Percentiles rank a stretch among this genome's conserved stretches.
These are phyloP conservation scores for Sceliomorpha sp. DNA, from an alignment of 2,888 invertebrate genomes.

Conservation along the genomic window DNA sequence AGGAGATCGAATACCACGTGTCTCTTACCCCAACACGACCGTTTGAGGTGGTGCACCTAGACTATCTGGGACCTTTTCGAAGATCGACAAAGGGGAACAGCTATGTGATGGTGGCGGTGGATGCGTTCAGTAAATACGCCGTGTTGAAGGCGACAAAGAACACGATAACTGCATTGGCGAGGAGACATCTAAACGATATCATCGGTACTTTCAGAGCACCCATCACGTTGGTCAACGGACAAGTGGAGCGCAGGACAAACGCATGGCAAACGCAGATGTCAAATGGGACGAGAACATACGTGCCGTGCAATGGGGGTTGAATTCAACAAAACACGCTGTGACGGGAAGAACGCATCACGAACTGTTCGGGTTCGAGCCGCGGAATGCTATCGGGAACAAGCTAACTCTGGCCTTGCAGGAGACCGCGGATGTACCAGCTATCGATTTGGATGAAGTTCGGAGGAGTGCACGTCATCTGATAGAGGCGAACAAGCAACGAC, in stretches of 20 bases:
- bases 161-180: background rate
- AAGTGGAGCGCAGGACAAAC: conserved; percentile 10
- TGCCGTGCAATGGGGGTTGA: conserved; percentile 15
- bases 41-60: conserved; percentile 11
- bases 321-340: background rate
- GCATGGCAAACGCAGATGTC: conserved; percentile 3
- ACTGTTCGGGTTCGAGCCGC: conserved; percentile 8
- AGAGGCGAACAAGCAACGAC: background rate
- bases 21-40: conserved; percentile 2
- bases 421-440: background rate
- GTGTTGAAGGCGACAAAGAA: conserved; percentile 1
- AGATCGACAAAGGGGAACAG: background rate
- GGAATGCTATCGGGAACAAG: conserved; percentile 10
- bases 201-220: background rate
- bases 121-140: conserved; percentile 18
- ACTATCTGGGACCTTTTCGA: conserved; percentile 6
- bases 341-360: conserved; percentile 12
- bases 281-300: conserved; percentile 10
- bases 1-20: background rate
- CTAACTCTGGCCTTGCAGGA: conserved; percentile 5
- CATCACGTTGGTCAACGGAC: conserved; percentile 9
- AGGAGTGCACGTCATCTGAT: background rate
- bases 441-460: background rate
- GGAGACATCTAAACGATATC: background rate
- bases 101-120: background rate